phyloP scores from a whole-genome alignment of 2,888 invertebrate species.

The Taphrorychus bicolor region DNA sequence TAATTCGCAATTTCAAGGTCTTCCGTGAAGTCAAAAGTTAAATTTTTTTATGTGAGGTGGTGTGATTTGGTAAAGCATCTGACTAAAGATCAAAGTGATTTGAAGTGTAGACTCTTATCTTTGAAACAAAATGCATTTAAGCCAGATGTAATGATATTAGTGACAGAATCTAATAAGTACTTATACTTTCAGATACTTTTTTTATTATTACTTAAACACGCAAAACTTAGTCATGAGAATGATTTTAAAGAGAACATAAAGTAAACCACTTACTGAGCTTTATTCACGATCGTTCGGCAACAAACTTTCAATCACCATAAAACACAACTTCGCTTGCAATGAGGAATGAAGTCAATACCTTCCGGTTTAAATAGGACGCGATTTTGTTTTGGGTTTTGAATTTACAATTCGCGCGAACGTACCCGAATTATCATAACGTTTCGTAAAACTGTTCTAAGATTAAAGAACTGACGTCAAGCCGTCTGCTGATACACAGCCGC shows the following conservation, averaged over 20 bases:
- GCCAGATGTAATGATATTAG: no score
- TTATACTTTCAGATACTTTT: no score
- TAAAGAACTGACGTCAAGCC: constrained; percentile 28
- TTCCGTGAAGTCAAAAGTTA: no score
- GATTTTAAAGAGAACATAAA: not conserved
- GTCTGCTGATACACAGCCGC: constrained; percentile 17
- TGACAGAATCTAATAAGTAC: no score
- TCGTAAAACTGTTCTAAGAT: constrained; percentile 24
- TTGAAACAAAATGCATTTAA: no score
- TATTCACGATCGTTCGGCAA: not conserved
- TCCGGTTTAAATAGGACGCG: not conserved
- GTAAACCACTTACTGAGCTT: not conserved
- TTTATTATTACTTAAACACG: no score
- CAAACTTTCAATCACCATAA: not conserved
- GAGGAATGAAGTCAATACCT: not conserved
- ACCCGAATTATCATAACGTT: constrained; percentile 7
- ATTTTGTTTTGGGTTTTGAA: not conserved
- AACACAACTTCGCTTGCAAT: not conserved
- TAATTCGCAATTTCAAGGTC: no score
- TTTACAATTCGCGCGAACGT: not conserved
- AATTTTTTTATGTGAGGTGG: no score
- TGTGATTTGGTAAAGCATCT: no score
- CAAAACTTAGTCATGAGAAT: no score
- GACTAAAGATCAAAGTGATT: no score
- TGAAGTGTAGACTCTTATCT: no score